Conservation (phyloP, 1,140 invertebrate genomes). For the Tetragnatha versicolor region DNA sequence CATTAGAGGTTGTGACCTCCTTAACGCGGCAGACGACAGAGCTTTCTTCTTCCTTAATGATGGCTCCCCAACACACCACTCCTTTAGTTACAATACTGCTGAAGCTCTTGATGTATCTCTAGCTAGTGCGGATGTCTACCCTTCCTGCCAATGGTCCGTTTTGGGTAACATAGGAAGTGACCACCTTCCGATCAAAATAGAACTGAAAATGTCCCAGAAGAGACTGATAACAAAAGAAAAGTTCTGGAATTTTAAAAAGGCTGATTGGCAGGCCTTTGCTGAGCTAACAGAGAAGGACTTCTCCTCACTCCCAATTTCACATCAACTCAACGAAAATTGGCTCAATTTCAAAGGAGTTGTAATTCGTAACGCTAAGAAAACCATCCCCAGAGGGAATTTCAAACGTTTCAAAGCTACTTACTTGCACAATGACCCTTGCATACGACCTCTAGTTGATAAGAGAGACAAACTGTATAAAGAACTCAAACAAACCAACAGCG, state of each 20-base stretch:
- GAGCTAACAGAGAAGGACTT: background rate
- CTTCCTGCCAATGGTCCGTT: background rate
- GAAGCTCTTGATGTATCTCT: background rate
- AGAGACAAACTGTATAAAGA: background rate
- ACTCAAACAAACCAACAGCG: background rate
- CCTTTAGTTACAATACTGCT: background rate
- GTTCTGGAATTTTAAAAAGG: background rate
- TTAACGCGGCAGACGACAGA: background rate
- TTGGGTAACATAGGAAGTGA: background rate
- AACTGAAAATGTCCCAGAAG: background rate
- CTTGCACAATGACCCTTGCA: too few relatives aligned
- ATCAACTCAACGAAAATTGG: background rate
- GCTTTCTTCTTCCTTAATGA: background rate
- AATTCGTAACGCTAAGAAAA: background rate
- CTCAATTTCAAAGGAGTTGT: conserved; percentile 1
- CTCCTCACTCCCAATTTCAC: background rate
- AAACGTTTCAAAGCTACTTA: background rate
- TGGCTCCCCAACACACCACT: conserved; percentile 1
- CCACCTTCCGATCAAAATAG: conserved; percentile 1
- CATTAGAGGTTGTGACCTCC: background rate
- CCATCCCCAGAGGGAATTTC: conserved; percentile 4
- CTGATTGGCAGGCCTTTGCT: background rate
- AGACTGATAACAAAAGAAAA: background rate
- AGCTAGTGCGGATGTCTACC: conserved; percentile 6
- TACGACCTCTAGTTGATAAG: background rate